phyloP scores from a whole-genome alignment of 1,140 invertebrate genomes.

The Drosophila ambigua region DNA sequence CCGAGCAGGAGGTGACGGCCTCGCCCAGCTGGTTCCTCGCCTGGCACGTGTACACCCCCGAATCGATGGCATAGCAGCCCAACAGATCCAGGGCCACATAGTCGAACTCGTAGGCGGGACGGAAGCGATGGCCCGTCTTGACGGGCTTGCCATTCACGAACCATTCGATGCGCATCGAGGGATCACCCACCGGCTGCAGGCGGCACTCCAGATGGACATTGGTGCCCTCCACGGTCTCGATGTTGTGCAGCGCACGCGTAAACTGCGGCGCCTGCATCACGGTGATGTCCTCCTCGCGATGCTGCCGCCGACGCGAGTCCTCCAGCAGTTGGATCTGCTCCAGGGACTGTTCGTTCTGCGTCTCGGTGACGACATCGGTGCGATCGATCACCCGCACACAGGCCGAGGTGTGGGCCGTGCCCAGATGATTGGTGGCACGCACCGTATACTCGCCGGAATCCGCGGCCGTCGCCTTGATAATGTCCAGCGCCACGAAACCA shows the following conservation, averaged over 20 bases:
- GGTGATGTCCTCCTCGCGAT: slow-evolving; percentile 90
- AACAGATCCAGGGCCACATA: slow-evolving; percentile 98
- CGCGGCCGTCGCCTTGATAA: slow-evolving; percentile 92
- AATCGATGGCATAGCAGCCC: slow-evolving; percentile 98
- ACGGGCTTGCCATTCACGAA: slow-evolving; percentile 96
- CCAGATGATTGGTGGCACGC: slow-evolving; percentile 95
- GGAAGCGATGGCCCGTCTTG: slow-evolving; percentile 95
- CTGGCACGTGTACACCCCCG: slow-evolving; percentile 97
- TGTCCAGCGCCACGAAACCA: slow-evolving; percentile 95
- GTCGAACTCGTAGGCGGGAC: slow-evolving; percentile 98
- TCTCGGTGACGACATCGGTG: slow-evolving; percentile 95
- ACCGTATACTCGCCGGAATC: slow-evolving; percentile 98
- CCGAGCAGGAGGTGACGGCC: slow-evolving; percentile 95
- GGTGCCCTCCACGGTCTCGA: slow-evolving; percentile 95
- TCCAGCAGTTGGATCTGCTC: slow-evolving; percentile 98
- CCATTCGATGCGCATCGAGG: slow-evolving; percentile 98
- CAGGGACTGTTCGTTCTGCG: slow-evolving; percentile 96
- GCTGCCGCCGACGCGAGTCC: slow-evolving; percentile 89
- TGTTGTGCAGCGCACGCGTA: slow-evolving; percentile 93
- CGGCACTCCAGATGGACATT: slow-evolving; percentile 97
- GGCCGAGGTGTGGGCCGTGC: slow-evolving; percentile 95
- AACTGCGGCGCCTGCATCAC: slow-evolving; percentile 94
- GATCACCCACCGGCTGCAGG: slow-evolving; percentile 96
- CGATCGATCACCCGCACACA: slow-evolving; percentile 93
- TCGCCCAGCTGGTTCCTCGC: slow-evolving; percentile 96